phyloP scores from a whole-genome alignment of 1,140 invertebrate species.

The Riptortus pedestris region DNA sequence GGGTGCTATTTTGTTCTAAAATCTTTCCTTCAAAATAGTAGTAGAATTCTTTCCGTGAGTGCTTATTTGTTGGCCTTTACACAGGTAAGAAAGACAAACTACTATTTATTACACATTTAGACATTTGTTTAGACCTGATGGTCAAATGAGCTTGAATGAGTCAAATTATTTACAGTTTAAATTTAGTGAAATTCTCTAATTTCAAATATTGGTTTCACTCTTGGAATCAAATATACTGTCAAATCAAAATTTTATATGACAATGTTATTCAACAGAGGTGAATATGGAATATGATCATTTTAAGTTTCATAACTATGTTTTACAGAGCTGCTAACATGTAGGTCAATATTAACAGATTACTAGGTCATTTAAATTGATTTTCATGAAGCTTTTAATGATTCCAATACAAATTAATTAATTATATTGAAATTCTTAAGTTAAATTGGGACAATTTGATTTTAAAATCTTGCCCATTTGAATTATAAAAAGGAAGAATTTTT shows the following conservation, averaged over 20 bases:
- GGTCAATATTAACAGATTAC: too few species aligned
- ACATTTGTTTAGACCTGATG: too few species aligned
- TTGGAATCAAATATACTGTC: not conserved
- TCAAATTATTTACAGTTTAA: not conserved
- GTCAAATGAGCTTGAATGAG: not conserved
- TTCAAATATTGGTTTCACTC: not conserved
- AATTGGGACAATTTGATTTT: too few species aligned
- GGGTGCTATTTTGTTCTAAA: slow-evolving; percentile 1
- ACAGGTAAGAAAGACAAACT: not conserved
- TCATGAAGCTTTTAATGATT: too few species aligned
- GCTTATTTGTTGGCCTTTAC: not conserved
- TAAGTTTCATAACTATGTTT: too few species aligned
- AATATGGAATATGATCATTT: not conserved
- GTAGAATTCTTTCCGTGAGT: slow-evolving; percentile 1
- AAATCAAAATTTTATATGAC: not conserved
- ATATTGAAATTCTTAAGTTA: too few species aligned
- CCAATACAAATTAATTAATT: too few species aligned
- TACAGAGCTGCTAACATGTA: too few species aligned
- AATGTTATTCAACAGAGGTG: not conserved
- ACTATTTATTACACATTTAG: not conserved
- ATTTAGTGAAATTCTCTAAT: not conserved
- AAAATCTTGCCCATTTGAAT: too few species aligned
- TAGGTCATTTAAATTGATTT: too few species aligned
- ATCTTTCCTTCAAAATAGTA: not conserved
- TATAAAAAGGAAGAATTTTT: too few species aligned